Conservation (phyloP, 2,888 invertebrate species). For the Lamproptera curius region DNA sequence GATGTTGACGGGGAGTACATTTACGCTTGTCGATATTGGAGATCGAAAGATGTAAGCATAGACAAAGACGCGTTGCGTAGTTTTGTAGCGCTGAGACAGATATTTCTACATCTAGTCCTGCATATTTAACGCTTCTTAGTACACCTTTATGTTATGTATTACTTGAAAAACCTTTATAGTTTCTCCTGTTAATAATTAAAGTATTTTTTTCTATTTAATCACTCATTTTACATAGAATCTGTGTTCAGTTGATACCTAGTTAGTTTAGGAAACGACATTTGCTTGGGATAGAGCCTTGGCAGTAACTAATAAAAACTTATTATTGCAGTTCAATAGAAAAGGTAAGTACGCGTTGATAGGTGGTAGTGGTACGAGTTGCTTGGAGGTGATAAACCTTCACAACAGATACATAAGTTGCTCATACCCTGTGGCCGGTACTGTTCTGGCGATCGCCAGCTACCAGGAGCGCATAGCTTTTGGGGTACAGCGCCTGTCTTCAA, state of each 20-base stretch:
- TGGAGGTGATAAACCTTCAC: slow-evolving; percentile 68
- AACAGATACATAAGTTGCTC: slow-evolving; percentile 66
- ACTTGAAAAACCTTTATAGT: too few relatives aligned
- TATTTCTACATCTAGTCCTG: too few relatives aligned
- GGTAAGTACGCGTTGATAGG: slow-evolving; percentile 68
- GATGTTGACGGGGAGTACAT: slow-evolving; percentile 78
- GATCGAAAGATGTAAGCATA: slow-evolving; percentile 46
- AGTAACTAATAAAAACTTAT: background rate
- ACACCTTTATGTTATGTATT: too few relatives aligned
- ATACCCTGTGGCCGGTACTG: slow-evolving; percentile 52
- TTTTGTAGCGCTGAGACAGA: too few relatives aligned
- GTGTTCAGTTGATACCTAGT: too few relatives aligned
- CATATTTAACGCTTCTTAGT: too few relatives aligned
- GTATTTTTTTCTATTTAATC: too few relatives aligned
- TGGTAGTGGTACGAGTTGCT: slow-evolving; percentile 65
- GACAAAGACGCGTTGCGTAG: too few relatives aligned
- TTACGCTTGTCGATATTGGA: slow-evolving; percentile 75
- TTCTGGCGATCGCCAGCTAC: slow-evolving; percentile 55
- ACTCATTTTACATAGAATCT: too few relatives aligned
- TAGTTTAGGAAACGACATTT: too few relatives aligned
- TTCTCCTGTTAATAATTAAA: too few relatives aligned
- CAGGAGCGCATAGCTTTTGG: slow-evolving; percentile 63
- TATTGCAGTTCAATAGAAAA: slow-evolving; percentile 63
- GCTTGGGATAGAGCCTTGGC: too few relatives aligned
- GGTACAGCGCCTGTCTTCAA: slow-evolving; percentile 54